These are phyloP conservation scores for Meiosimyza platycephala DNA, from an alignment of 2,888 invertebrate species.

Conservation along the genomic window DNA sequence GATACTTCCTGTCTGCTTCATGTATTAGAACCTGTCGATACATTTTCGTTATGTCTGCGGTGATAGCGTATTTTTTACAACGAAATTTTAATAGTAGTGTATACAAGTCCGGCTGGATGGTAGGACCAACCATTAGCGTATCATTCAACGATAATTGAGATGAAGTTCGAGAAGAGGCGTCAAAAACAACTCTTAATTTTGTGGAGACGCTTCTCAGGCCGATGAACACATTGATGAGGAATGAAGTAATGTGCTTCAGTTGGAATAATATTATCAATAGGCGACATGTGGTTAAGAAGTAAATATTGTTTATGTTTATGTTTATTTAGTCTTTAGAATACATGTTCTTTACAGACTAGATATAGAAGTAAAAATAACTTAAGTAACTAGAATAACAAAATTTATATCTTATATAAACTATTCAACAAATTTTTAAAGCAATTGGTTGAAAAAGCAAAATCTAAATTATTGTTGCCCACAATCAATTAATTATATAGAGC, in stretches of 20 bases:
- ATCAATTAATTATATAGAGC: too few relatives aligned
- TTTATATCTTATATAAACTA: too few relatives aligned
- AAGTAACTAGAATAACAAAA: too few relatives aligned
- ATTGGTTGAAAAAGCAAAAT: too few relatives aligned
- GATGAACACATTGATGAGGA: not conserved
- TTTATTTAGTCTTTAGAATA: too few relatives aligned
- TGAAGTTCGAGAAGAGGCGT: conserved; percentile 24
- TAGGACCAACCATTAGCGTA: conserved; percentile 35
- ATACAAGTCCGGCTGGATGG: conserved; percentile 30
- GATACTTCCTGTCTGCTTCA: too few relatives aligned
- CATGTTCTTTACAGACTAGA: too few relatives aligned
- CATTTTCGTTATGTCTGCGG: conserved; percentile 35
- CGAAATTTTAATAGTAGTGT: conserved; percentile 24
- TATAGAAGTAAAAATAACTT: too few relatives aligned
- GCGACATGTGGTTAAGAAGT: conserved; percentile 34
- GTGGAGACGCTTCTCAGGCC: conserved; percentile 13
- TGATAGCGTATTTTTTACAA: conserved; percentile 18
- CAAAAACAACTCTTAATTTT: not conserved
- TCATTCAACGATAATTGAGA: conserved; percentile 38
- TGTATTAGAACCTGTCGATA: not conserved
- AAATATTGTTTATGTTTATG: too few relatives aligned
- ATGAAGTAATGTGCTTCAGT: conserved; percentile 11
- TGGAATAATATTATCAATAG: not conserved
- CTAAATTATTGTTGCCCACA: too few relatives aligned
- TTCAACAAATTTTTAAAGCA: too few relatives aligned